Evolutionary conservation across 2,888 invertebrate species (phyloP), one percentile per base, ranked within the genome.

Genomic region (Plagodis pulveraria): DNA sequence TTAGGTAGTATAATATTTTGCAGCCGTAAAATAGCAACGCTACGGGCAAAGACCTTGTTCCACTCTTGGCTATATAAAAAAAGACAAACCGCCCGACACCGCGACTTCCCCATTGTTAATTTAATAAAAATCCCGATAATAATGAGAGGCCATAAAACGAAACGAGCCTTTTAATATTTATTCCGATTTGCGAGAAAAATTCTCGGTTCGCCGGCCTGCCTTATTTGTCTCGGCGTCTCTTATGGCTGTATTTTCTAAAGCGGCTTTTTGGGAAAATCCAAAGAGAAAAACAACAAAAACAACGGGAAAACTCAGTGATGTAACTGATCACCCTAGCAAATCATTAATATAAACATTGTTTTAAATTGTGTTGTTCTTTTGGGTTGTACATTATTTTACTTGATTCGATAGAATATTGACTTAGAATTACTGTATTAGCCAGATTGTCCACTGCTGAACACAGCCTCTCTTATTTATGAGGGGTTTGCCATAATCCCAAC

Each of bases 151-250:
- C 66, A 69, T 78, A 74, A 77, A 80, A 80, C 66, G 72, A 70
- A 75, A 73, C 73, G 72, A 67, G 64, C 71, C 76, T 77, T 85
- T 84, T 80, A 83, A 87, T 85, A 84, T 81, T 80, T 77, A 80
- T 83, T 74, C 65, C 77, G 75, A 81, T 81, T 77, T 74, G 63
- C 52, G 66, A 63, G 58, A 77, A 83, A 80, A 80, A 72, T 71
- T 70, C 70, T 65, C 77, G 77, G 72, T 69, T 75, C 72, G 66
- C 70, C 71, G 69, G 53, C 63, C 40, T 45, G 61, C 66, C 74
- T 77, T 82, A 82, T 84, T 86, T 86, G 81, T 83, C 80, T 80
- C 72, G 61, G 70, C 55, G 22, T 77, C 80, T 78, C 73, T 79
- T 80, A 68, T 82, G 78, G 81, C 76, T 80, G 78, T 78, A 83